Base-by-base conservation (phyloP, 2,888 invertebrate species). In the Ophion ventricosus region DNA sequence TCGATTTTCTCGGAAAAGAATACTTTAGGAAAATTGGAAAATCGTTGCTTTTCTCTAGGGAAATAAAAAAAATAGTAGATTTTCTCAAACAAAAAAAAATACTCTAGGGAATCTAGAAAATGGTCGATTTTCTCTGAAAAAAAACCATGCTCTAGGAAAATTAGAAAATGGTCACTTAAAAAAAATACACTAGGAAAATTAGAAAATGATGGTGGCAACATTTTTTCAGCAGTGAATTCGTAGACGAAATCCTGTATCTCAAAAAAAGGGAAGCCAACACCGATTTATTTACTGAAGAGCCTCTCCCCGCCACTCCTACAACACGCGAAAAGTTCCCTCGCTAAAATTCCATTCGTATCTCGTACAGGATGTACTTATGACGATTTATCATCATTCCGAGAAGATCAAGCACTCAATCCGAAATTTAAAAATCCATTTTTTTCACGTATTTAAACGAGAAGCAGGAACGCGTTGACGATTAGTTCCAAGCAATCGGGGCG, bases 381-480 rank as follows among this genome's bases (percentile, higher is more conserved):
- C 49, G 49, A 49, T 49, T 49, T 49, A 49, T 49, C 49, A 14
- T 69, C 26, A 69, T 25, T 54, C 49, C 49, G 49, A 49, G 49
- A 49, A 49, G 49, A 17, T 49, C 49, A 17, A 49, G 49, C 17
- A 49, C 49, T 49, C 49, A 49, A 49, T 40, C 43, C 54, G 29
- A 29, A 20, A 75, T 63, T 23, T n/a, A 57, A 49, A 67, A 35
- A 43, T 73, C n/a, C 23, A 8, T 59, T 29, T 29, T 67, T 64
- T 57, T 59, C 25, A 8, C 49, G 29, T 49, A 26, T 70, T 70
- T 5, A 8, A 81, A 75, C 69, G 70, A 63, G 63, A 54, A 20
- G 77, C 20, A 23, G 61, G 49, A 35, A 74, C 14, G 67, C 66
- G 29, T 49, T 49, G 67, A 74, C 79, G 69, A 82, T 69, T 63